A percentile compares a stretch with the other conserved stretches of the same genome.
These are phyloP conservation scores for Eleutherodactylus coqui DNA, from an alignment of 2,797 vertebrate species.

Conservation along the genomic window DNA sequence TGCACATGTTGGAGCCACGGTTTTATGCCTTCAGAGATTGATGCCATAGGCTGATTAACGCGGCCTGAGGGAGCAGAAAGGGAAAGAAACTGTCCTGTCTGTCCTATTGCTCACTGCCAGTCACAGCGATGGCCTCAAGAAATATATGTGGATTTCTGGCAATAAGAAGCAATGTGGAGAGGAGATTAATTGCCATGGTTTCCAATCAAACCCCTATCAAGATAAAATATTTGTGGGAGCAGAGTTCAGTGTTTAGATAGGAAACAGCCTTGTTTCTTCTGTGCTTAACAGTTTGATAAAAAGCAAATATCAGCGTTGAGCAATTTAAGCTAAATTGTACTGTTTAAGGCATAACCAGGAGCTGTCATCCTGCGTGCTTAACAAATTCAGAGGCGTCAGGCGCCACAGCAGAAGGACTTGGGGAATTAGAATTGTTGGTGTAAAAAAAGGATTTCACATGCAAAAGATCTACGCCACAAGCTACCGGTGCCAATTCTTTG, in stretches of 20 bases:
- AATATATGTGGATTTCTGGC: slow-evolving; percentile 63
- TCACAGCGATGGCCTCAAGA: slow-evolving; percentile 62
- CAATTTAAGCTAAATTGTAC: slow-evolving; percentile 43
- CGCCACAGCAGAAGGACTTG: not conserved
- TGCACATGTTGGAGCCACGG: slow-evolving; percentile 43
- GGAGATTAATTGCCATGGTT: slow-evolving; percentile 64
- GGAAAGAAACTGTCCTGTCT: slow-evolving; percentile 62
- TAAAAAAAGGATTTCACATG: too few relatives aligned
- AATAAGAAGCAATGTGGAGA: slow-evolving; percentile 60
- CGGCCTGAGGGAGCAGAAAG: slow-evolving; percentile 61
- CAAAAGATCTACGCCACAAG: not conserved
- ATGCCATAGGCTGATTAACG: slow-evolving; percentile 63
- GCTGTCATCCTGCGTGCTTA: slow-evolving; percentile 17
- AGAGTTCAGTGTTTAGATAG: slow-evolving; percentile 67
- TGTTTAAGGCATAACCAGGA: slow-evolving; percentile 36
- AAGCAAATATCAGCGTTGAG: slow-evolving; percentile 43
- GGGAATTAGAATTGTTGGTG: too few relatives aligned
- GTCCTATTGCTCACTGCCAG: slow-evolving; percentile 65
- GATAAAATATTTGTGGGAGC: slow-evolving; percentile 62
- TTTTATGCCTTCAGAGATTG: slow-evolving; percentile 65
- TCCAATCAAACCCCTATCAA: slow-evolving; percentile 65
- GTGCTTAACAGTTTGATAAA: slow-evolving; percentile 54
- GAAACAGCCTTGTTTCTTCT: slow-evolving; percentile 59
- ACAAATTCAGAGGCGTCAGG: not conserved
- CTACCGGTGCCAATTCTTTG: not conserved